phyloP scores from a whole-genome alignment of 2,797 vertebrate genomes.

The Eulemur rubriventer region DNA sequence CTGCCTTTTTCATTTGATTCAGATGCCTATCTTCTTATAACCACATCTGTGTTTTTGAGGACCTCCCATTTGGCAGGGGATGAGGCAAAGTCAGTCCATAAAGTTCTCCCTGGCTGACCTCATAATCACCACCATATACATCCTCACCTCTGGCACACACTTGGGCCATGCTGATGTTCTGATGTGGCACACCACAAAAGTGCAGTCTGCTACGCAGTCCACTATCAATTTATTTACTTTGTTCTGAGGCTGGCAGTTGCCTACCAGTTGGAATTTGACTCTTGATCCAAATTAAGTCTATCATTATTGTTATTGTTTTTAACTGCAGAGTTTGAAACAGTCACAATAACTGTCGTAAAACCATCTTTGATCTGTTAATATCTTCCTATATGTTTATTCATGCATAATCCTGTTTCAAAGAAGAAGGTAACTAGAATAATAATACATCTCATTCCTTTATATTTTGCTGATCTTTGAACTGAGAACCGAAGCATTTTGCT shows the following conservation, averaged over 20 bases:
- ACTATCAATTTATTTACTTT: background rate
- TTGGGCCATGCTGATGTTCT: too few species aligned
- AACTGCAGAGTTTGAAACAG: background rate
- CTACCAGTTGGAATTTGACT: background rate
- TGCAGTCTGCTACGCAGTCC: accelerated
- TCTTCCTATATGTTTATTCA: background rate
- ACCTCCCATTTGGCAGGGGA: background rate
- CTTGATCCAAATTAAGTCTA: background rate
- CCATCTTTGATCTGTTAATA: background rate
- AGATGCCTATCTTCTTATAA: background rate
- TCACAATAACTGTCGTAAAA: background rate
- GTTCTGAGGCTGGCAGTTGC: background rate
- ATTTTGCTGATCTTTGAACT: background rate
- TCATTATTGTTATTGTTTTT: background rate
- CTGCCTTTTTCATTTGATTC: background rate
- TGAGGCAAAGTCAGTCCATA: background rate
- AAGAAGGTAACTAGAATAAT: background rate
- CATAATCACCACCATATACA: background rate
- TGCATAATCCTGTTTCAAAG: background rate
- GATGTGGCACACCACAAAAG: accelerated
- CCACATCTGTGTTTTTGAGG: background rate
- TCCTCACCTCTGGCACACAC: background rate
- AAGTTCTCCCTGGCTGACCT: background rate
- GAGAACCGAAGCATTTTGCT: background rate
- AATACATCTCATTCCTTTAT: background rate